Evolutionary conservation across 2,888 invertebrate genomes (phyloP).

Genomic region (Galerucella pusilla): DNA sequence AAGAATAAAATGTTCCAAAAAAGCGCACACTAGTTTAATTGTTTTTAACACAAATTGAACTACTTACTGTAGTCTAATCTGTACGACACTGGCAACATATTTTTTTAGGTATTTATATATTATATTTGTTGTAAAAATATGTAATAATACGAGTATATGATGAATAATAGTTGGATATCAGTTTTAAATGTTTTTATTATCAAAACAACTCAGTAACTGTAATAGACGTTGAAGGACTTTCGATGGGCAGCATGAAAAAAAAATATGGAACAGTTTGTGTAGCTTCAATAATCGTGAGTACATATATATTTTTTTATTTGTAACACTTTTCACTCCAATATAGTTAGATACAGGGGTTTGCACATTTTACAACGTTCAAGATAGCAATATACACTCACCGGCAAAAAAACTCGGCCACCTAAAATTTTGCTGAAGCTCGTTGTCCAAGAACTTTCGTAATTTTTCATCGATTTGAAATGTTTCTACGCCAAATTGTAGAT

Average conservation of each 20-base stretch:
- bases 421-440: too few species aligned
- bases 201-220: not conserved
- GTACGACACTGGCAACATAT: not conserved
- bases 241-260: constrained; percentile 18
- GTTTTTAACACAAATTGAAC: too few species aligned
- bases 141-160: not conserved
- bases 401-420: too few species aligned
- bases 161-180: not conserved
- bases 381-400: too few species aligned
- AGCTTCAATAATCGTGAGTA: not conserved
- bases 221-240: not conserved
- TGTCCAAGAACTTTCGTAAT: too few species aligned
- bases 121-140: not conserved
- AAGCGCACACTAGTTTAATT: too few species aligned
- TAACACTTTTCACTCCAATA: too few species aligned
- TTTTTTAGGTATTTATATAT: constrained; percentile 1
- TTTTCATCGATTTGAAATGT: too few species aligned
- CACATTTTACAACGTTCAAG: too few species aligned
- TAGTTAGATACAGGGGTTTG: too few species aligned
- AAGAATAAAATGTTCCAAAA: too few species aligned
- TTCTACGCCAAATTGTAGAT: too few species aligned
- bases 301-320: not conserved
- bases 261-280: constrained; percentile 16
- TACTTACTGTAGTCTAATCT: not conserved
- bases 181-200: constrained; percentile 14